These are phyloP conservation scores for Limosa lapponica DNA, from an alignment of 2,797 vertebrate species.

Conservation along the genomic window DNA sequence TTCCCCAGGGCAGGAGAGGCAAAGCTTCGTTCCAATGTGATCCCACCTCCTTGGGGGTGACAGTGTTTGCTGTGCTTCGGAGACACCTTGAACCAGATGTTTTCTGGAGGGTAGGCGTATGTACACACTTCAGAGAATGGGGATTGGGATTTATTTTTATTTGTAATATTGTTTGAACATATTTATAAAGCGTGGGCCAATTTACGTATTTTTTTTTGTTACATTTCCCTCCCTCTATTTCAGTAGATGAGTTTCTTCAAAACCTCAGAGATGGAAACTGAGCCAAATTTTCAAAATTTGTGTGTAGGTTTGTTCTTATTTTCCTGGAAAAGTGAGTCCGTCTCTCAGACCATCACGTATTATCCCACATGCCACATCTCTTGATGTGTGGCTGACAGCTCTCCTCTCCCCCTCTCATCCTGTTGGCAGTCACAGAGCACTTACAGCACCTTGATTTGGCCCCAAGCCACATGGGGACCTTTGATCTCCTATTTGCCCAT, in stretches of 20 bases:
- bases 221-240: background rate
- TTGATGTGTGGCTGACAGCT: background rate
- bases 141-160: background rate
- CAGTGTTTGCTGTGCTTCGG: background rate
- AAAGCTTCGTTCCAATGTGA: background rate
- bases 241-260: background rate
- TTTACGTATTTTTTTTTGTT: background rate
- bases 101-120: background rate
- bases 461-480: background rate
- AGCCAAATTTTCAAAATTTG: background rate
- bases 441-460: background rate
- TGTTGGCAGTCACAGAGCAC: background rate
- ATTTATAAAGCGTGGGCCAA: background rate
- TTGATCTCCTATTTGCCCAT: background rate
- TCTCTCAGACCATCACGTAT: background rate
- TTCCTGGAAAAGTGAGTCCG: background rate
- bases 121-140: background rate
- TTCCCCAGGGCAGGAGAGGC: background rate
- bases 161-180: background rate
- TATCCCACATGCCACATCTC: background rate
- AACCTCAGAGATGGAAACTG: background rate
- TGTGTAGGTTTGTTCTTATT: background rate
- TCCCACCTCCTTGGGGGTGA: background rate
- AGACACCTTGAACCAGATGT: background rate
- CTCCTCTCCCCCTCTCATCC: background rate